Percentiles rank a stretch among this genome's conserved stretches.
Conservation (phyloP, 2,797 vertebrate genomes). For the Sitta carolinensis region DNA sequence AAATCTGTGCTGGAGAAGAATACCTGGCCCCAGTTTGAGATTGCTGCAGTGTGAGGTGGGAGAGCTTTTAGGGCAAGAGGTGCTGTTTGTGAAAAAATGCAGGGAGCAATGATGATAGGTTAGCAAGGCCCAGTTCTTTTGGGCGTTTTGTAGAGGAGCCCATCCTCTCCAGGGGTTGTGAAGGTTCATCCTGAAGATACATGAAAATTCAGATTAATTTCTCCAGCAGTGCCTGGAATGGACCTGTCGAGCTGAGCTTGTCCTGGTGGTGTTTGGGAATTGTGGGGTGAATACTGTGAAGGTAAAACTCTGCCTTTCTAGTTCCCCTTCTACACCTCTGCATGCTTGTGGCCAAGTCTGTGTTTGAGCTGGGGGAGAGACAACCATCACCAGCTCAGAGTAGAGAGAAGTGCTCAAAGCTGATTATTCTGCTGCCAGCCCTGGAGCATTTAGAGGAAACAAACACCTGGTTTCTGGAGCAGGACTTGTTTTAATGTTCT, state of each 20-base stretch:
- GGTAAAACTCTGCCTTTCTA: neutral
- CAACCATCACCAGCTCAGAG: neutral
- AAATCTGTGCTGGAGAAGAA: neutral
- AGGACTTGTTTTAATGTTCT: slow-evolving; percentile 47
- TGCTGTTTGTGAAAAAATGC: neutral
- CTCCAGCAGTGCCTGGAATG: neutral
- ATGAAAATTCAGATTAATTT: neutral
- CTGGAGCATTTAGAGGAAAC: neutral
- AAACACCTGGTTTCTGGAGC: neutral
- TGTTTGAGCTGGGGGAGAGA: neutral
- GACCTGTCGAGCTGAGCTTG: neutral
- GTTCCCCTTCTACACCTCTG: neutral
- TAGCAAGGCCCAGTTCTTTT: neutral
- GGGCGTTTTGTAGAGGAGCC: neutral
- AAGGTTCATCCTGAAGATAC: neutral
- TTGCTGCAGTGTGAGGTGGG: neutral
- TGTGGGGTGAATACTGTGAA: neutral
- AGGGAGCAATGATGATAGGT: neutral
- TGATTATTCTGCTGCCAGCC: neutral
- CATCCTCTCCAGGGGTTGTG: neutral
- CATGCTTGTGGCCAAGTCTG: neutral
- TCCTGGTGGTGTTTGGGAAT: neutral
- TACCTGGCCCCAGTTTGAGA: neutral
- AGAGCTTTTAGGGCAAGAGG: neutral
- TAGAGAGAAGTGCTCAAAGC: neutral